Conservation (phyloP, 2,113 vertebrate species). For the Empidonax traillii region DNA sequence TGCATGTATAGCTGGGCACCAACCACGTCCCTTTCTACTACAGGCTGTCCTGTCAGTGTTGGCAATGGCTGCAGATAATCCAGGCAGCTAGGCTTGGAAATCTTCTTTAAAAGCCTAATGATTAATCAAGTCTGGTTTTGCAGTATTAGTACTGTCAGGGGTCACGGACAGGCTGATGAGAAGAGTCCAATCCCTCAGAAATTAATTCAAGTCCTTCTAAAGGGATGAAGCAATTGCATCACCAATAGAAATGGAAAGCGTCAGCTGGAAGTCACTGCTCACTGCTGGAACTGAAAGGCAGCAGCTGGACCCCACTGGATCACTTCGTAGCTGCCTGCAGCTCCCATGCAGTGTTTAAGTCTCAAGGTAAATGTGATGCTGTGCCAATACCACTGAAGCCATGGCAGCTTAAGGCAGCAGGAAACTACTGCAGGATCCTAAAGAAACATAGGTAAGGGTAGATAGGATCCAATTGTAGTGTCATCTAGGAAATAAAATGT, state of each 20-base stretch:
- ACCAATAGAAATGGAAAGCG: not conserved
- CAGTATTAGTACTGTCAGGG: constrained; percentile 18
- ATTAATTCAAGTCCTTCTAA: constrained; percentile 47
- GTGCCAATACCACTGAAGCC: not conserved
- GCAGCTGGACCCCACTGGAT: not conserved
- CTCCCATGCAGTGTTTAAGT: not conserved
- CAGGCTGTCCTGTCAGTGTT: not conserved
- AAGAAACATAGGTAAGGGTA: rapidly evolving
- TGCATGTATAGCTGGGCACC: not conserved
- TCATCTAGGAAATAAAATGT: not conserved
- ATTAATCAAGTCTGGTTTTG: constrained; percentile 52
- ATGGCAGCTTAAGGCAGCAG: not conserved
- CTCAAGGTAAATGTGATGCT: not conserved
- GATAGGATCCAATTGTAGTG: not conserved
- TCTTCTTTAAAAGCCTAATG: constrained; percentile 61
- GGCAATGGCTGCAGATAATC: not conserved
- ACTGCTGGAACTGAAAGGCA: not conserved
- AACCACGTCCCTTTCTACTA: not conserved
- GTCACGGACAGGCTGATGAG: constrained; percentile 41
- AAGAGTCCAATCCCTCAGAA: constrained; percentile 19
- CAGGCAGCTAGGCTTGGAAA: constrained; percentile 2
- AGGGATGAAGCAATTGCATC: constrained; percentile 15
- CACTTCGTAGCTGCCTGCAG: not conserved
- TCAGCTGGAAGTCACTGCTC: not conserved
- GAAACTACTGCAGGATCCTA: not conserved